Evolutionary conservation across 1,140 invertebrate species (phyloP).

Genomic region (Paraescarpia echinospica): DNA sequence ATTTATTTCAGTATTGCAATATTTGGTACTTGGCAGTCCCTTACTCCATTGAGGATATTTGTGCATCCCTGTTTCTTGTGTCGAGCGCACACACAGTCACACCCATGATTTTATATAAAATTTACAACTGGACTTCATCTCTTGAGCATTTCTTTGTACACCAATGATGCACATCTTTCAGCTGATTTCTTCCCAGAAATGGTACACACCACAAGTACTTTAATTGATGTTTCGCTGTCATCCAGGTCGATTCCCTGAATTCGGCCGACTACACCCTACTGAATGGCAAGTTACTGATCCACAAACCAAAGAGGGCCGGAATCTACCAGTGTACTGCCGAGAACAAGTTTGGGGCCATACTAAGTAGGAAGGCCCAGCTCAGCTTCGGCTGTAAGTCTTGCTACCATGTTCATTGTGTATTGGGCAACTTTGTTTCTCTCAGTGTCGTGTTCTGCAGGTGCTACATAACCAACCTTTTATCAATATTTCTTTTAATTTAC

Average conservation of each 20-base stretch:
- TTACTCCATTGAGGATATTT: no score
- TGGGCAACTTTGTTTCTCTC: no score
- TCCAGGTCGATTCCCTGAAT: not conserved
- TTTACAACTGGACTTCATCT: not conserved
- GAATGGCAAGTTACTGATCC: slow-evolving; percentile 87
- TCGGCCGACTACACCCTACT: slow-evolving; percentile 81
- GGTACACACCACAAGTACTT: not conserved
- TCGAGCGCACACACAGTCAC: not conserved
- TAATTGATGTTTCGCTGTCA: not conserved
- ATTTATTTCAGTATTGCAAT: no score
- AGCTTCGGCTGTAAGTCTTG: slow-evolving; percentile 74
- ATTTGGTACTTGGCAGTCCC: no score
- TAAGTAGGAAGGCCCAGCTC: slow-evolving; percentile 83
- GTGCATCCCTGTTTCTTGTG: no score
- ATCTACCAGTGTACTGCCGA: slow-evolving; percentile 88
- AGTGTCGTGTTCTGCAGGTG: no score
- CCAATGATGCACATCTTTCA: not conserved
- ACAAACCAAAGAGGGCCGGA: slow-evolving; percentile 72
- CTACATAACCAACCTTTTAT: no score
- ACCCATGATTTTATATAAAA: not conserved
- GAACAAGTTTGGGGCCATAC: slow-evolving; percentile 85
- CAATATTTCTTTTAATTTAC: no score
- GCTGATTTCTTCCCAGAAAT: not conserved
- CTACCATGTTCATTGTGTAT: not conserved
- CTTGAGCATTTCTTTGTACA: not conserved